These are phyloP conservation scores for Sinotaia quadrata DNA, from an alignment of 2,888 invertebrate species.

Conservation along the genomic window DNA sequence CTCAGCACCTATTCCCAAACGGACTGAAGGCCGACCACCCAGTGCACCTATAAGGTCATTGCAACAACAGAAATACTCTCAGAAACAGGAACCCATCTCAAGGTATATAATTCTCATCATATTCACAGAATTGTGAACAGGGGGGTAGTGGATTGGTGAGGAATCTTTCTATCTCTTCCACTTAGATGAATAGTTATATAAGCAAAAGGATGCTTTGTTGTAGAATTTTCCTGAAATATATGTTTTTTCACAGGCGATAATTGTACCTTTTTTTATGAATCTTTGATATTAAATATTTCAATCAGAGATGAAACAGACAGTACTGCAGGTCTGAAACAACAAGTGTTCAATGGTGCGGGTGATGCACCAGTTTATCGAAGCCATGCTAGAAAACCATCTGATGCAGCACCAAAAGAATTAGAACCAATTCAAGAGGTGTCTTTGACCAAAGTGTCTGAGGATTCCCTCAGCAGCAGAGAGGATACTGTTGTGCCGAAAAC, in stretches of 20 bases:
- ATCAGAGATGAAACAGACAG: constrained; percentile 9
- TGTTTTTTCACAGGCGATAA: background rate
- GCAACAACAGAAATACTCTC: no score
- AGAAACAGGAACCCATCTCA: no score
- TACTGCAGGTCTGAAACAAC: background rate
- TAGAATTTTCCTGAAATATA: background rate
- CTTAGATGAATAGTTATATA: no score
- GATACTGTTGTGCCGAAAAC: constrained; percentile 40
- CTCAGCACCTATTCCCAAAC: no score
- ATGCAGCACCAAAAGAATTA: constrained; percentile 45
- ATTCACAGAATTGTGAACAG: no score
- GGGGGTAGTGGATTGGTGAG: no score
- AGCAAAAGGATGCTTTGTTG: no score
- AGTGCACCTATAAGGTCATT: no score
- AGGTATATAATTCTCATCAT: no score
- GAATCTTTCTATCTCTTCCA: no score
- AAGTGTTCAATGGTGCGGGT: constrained; percentile 1
- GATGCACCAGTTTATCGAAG: constrained; percentile 23
- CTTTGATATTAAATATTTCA: background rate
- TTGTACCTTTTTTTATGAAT: background rate
- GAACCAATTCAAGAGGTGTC: constrained; percentile 44
- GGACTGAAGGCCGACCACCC: no score
- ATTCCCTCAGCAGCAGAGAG: constrained; percentile 37
- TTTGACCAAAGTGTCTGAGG: constrained; percentile 25
- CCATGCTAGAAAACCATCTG: constrained; percentile 42